Evolutionary conservation across 2,113 vertebrate genomes (phyloP), one percentile per base, ranked within the genome.

Genomic region (Excalfactoria chinensis): DNA sequence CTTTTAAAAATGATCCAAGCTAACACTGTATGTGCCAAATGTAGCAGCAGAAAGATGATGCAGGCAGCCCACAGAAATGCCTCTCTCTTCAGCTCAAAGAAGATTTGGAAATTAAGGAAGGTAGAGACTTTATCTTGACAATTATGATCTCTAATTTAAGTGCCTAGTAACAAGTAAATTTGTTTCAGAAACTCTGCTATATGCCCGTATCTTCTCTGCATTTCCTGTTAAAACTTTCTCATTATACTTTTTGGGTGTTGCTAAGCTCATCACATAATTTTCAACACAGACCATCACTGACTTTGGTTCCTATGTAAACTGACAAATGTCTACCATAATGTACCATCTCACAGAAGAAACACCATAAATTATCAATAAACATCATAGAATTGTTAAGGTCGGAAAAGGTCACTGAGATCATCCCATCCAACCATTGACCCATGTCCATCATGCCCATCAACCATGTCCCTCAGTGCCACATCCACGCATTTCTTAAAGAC

Each of bases 111-210:
- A 53, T 82, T 77, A 59, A 43, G 44, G 80, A 87, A 91, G 68
- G 63, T 68, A 35, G 64, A 89, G 67, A 90, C 86, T 93, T 97
- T 96, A 67, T 68, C 51, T 46, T 60, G 75, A 35, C 86, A 91
- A 94, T 95, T 94, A 70, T 71, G 87, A 70, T 70, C 51, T 94
- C 51, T 77, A 94, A 93, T 96, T 87, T 93, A 93, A 96, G 76
- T 48, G 41, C 75, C 86, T 80, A 81, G 91, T 84, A 95, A 95
- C 84, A 66, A 85, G 56, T 94, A 95, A 77, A 19, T 53, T 68
- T 60, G 40, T 64, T 95, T 96, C 76, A 78, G 89, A 89, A 84
- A 73, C 66, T 95, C 82, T 92, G 19, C 49, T 93, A 86, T 49
- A 40, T 94, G 51, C 84, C 84, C 88, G 75, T 92, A 69, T 34